Evolutionary conservation across 2,888 invertebrate genomes (phyloP).

Genomic region (Drosophila robusta): DNA sequence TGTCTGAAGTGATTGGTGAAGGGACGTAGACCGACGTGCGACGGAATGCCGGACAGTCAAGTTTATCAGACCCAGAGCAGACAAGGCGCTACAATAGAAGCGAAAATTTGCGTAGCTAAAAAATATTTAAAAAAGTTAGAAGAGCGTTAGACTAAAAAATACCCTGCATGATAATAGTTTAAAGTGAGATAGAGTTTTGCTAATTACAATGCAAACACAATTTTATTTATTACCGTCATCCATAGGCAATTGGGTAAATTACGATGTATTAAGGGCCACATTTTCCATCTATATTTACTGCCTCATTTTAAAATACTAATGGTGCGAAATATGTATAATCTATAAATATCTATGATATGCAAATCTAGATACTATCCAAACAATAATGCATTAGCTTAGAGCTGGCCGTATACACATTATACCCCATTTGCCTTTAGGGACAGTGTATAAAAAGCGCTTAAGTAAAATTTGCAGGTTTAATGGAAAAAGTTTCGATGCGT

Average conservation of each 20-base stretch:
- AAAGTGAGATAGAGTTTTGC: too few relatives aligned
- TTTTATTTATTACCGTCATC: too few relatives aligned
- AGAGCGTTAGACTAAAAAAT: not conserved
- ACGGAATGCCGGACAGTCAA: slow-evolving; percentile 2
- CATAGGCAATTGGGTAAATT: too few relatives aligned
- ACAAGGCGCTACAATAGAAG: slow-evolving; percentile 39
- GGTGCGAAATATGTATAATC: too few relatives aligned
- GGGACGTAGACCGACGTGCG: too few relatives aligned
- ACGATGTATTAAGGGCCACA: too few relatives aligned
- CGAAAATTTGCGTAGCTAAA: slow-evolving; percentile 41
- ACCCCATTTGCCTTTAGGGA: not conserved
- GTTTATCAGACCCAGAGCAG: slow-evolving; percentile 41
- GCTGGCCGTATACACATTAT: too few relatives aligned
- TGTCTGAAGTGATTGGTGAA: slow-evolving; percentile 6
- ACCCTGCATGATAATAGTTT: too few relatives aligned
- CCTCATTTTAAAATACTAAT: too few relatives aligned
- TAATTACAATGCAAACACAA: not conserved
- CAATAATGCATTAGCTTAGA: not conserved
- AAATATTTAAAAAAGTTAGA: slow-evolving; percentile 16
- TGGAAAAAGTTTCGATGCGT: slow-evolving; percentile 74
- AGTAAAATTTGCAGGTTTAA: slow-evolving; percentile 60
- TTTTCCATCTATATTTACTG: too few relatives aligned
- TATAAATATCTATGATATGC: too few relatives aligned
- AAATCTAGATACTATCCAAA: not conserved
- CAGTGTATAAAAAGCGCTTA: slow-evolving; percentile 15